Conservation (phyloP, 2,797 vertebrate genomes). For the Balearica regulorum region DNA sequence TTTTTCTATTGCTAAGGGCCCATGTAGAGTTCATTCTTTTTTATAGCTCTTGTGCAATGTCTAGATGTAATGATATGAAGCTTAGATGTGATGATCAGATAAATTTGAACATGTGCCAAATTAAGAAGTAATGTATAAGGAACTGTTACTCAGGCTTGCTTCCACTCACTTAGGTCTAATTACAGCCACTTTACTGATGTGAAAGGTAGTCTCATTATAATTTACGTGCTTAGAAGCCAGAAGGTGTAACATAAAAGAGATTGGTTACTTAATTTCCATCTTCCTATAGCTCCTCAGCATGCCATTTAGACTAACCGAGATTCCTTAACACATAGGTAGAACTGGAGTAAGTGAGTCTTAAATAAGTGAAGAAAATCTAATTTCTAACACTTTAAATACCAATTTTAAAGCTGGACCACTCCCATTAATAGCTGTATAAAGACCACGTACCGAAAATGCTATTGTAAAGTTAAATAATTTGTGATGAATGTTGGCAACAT, state of each 20-base stretch:
- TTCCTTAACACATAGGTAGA: background rate
- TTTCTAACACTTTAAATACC: background rate
- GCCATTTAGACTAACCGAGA: background rate
- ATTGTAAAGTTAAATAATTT: background rate
- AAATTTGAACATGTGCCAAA: slow-evolving; percentile 7
- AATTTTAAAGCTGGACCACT: background rate
- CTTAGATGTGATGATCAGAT: background rate
- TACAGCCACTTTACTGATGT: background rate
- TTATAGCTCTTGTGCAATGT: background rate
- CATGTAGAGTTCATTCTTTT: background rate
- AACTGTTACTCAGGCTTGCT: background rate
- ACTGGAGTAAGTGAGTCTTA: background rate
- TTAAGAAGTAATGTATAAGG: background rate
- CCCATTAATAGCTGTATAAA: background rate
- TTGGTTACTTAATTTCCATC: background rate
- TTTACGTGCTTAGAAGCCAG: background rate
- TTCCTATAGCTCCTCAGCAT: background rate
- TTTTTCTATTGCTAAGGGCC: background rate
- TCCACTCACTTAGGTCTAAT: slow-evolving; percentile 22
- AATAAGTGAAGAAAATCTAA: background rate
- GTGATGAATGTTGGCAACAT: background rate
- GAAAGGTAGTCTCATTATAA: background rate
- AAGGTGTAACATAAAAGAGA: background rate
- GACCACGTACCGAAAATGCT: background rate
- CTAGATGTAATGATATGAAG: background rate